Evolutionary conservation across 2,888 invertebrate species (phyloP).

Genomic region (Archips xylosteana): DNA sequence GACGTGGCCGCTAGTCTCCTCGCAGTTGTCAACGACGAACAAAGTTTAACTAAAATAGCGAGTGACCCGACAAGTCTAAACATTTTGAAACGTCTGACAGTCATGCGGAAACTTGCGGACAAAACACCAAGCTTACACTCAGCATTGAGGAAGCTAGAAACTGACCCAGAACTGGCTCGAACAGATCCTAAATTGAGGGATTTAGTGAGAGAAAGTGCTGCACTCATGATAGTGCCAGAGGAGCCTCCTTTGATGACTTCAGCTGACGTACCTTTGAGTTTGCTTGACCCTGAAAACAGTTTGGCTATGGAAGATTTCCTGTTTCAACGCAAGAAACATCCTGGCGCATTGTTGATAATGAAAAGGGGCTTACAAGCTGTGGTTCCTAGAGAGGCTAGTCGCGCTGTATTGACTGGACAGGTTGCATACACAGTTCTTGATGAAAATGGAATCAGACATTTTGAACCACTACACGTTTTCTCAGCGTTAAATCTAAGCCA

Average conservation of each 20-base stretch:
- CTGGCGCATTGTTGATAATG: conserved; percentile 89
- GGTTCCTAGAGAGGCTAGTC: conserved; percentile 90
- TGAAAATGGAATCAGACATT: conserved; percentile 90
- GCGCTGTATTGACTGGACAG: conserved; percentile 90
- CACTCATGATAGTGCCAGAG: conserved; percentile 88
- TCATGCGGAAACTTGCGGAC: conserved; percentile 90
- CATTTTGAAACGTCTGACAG: conserved; percentile 88
- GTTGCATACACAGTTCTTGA: conserved; percentile 91
- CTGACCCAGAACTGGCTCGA: conserved; percentile 88
- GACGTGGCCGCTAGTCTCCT: conserved; percentile 86
- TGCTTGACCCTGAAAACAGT: conserved; percentile 89
- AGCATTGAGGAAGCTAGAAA: conserved; percentile 87
- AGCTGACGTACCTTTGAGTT: conserved; percentile 88
- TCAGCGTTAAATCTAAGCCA: conserved; percentile 89
- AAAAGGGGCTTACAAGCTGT: conserved; percentile 91
- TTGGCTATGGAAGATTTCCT: conserved; percentile 92
- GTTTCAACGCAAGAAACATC: conserved; percentile 84
- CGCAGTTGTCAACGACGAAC: conserved; percentile 82
- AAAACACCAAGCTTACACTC: conserved; percentile 87
- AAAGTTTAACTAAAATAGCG: conserved; percentile 83
- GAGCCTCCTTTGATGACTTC: conserved; percentile 87
- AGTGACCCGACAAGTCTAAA: conserved; percentile 86
- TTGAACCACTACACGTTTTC: conserved; percentile 91
- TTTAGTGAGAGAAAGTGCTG: conserved; percentile 90
- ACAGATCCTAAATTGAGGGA: conserved; percentile 89